Base-by-base conservation (phyloP, 2,888 invertebrate genomes). In the Eremobia ochroleuca region DNA sequence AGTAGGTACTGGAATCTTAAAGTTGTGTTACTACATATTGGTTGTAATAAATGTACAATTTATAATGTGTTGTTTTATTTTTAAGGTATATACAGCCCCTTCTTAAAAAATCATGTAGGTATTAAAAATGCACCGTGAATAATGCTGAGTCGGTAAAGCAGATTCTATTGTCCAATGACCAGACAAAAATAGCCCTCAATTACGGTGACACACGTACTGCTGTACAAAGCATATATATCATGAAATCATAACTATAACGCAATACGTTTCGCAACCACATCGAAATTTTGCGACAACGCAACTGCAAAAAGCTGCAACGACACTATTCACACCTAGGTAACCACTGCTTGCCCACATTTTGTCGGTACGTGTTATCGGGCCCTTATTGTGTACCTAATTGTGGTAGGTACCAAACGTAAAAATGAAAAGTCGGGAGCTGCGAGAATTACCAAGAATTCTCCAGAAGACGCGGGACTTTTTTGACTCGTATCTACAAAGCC, bases 41-140 rank as follows among this genome's bases (percentile, higher is more conserved):
- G 78, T 89, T 88, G 85, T 81, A 88, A 85, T 89, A 88, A 88
- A 89, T 86, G 82, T 89, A 81, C 81, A 69, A 83, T 89, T 86
- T 74, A 69, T 64, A 72, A 49, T 69, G 40, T 77, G 31, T 70
- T 74, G 55, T 77, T 68, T 80, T 66, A 34, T 76, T 58, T 68
- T 34, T 25, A 31, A 4, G 25, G 31, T 15, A 25, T 4, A 15
- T 28, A 65, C 40, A 3, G 11, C 5, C 21, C 28, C 6, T 9
- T 37, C 9, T 43, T 2, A 43, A n/a, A 65, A n/a, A n/a, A 13
- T 2, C 1, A 4, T 13, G 4, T 52, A 52, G 4, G 25, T 11
- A 25, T 52, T 52, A 52, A n/a, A 49, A 28, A 28, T 28, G 28
- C 28, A 64, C 0, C 21, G 1, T 28, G 11, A 40, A 21, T 40